Conservation (phyloP, 2,113 vertebrate genomes). For the Lathamus discolor region DNA sequence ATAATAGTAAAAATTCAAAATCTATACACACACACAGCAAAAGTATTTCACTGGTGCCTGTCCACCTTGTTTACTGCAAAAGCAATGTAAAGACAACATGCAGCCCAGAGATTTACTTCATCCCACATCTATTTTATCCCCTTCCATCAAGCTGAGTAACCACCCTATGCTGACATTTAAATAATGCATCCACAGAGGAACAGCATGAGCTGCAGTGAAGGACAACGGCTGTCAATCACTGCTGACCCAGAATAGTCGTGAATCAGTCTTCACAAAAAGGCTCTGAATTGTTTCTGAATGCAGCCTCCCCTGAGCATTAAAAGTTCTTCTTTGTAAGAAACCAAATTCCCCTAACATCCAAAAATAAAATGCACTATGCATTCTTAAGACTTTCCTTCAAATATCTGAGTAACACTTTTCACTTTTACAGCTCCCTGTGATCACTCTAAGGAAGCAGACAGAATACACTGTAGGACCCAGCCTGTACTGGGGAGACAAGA, state of each 20-base stretch:
- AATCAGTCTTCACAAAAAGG: background rate
- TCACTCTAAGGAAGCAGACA: background rate
- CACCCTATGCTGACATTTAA: background rate
- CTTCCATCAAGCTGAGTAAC: background rate
- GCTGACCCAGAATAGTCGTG: background rate
- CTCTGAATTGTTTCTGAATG: background rate
- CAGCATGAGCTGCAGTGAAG: background rate
- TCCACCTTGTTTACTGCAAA: background rate
- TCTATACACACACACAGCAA: rapidly evolving
- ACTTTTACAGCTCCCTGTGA: background rate
- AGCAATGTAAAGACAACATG: background rate
- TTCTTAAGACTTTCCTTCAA: background rate
- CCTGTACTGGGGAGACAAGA: background rate
- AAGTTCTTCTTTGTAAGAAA: background rate
- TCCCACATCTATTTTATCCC: background rate
- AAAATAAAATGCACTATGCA: background rate
- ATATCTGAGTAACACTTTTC: background rate
- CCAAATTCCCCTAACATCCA: background rate
- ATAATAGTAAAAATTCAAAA: background rate
- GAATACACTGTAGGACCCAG: rapidly evolving
- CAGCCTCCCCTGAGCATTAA: background rate
- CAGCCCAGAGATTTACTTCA: background rate
- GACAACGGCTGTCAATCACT: background rate
- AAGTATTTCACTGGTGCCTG: background rate
- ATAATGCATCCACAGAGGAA: background rate